Conservation (phyloP, 2,888 invertebrate species). For the Pristionchus arcanus region DNA sequence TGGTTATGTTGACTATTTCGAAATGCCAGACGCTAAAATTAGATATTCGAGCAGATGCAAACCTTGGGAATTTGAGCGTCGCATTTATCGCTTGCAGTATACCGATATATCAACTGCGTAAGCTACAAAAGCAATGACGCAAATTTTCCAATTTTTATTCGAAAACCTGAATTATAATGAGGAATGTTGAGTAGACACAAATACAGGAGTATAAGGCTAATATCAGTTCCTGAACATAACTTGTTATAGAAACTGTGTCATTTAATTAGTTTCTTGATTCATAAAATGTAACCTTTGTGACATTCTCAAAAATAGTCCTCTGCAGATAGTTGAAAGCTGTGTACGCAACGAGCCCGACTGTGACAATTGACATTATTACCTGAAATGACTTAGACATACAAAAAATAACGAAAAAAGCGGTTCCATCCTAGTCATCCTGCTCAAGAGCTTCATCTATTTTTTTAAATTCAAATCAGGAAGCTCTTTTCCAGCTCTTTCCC, state of each 20-base stretch:
- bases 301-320: conserved; percentile 6
- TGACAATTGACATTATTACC: not conserved
- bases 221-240: conserved; percentile 28
- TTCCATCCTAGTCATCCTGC: too few species aligned
- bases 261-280: too few species aligned
- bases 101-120: not conserved
- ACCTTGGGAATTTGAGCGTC: not conserved
- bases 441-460: too few species aligned
- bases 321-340: not conserved
- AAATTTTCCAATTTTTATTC: not conserved
- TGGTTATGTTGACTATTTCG: too few species aligned
- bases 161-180: not conserved
- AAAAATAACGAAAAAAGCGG: too few species aligned
- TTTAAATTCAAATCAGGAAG: too few species aligned
- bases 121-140: not conserved
- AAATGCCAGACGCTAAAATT: too few species aligned
- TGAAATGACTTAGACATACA: too few species aligned
- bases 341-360: not conserved
- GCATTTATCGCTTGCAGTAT: not conserved
- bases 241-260: too few species aligned
- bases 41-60: too few species aligned
- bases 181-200: not conserved
- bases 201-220: not conserved
- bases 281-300: conserved; percentile 40
- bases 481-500: too few species aligned